phyloP scores from a whole-genome alignment of 2,797 vertebrate genomes.

The Botia almorhae region DNA sequence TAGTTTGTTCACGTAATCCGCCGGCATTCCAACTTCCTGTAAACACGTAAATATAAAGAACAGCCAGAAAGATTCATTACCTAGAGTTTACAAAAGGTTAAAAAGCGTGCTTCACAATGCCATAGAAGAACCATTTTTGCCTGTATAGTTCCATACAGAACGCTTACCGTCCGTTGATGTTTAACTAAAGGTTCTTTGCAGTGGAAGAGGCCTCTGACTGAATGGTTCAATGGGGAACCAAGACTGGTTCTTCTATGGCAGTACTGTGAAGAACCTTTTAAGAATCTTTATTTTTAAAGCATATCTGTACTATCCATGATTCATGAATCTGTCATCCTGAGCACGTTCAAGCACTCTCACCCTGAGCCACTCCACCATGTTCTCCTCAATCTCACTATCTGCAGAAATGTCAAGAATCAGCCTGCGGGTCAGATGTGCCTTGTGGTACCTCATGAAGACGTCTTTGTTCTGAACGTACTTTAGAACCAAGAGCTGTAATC shows the following conservation, averaged over 20 bases:
- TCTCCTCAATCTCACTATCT: conserved; percentile 96
- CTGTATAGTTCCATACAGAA: no score
- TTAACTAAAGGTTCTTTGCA: no score
- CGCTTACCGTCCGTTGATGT: no score
- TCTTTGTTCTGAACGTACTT: conserved; percentile 99
- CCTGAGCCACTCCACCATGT: conserved; percentile 97
- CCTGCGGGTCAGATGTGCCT: conserved; percentile 92
- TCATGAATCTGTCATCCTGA: not conserved
- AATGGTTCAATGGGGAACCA: no score
- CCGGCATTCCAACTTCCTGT: conserved; percentile 96
- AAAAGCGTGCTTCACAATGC: no score
- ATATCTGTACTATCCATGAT: not conserved
- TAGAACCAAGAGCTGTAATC: conserved; percentile 65
- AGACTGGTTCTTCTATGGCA: no score
- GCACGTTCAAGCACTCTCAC: conserved; percentile 69
- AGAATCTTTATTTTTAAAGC: no score
- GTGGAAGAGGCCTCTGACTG: no score
- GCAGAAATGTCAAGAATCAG: conserved; percentile 97
- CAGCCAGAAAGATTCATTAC: not conserved
- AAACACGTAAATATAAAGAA: conserved; percentile 52
- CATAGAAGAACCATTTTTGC: no score
- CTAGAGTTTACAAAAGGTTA: not conserved
- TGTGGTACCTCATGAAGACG: conserved; percentile 97
- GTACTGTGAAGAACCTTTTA: no score
- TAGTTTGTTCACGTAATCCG: conserved; percentile 96